phyloP scores from a whole-genome alignment of 2,888 invertebrate species.

The Hyppa rectilinea region DNA sequence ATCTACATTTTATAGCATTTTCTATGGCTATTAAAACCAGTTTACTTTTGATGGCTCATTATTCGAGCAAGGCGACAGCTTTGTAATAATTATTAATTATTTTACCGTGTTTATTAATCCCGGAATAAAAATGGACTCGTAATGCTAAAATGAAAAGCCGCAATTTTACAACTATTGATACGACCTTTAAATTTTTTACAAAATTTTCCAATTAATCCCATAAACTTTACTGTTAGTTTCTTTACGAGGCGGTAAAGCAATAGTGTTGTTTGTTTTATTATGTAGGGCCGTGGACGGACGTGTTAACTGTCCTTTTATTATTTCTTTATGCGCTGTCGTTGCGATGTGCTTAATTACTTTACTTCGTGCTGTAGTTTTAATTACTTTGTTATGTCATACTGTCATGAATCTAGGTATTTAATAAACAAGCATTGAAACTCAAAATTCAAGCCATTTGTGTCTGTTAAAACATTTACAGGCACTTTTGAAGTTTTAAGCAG shows the following conservation, averaged over 20 bases:
- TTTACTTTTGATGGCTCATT: conserved; percentile 23
- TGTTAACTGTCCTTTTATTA: conserved; percentile 50
- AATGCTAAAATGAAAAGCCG: conserved; percentile 30
- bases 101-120: neutral
- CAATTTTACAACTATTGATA: conserved; percentile 41
- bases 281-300: neutral
- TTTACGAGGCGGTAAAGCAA: conserved; percentile 38
- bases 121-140: conserved; percentile 18
- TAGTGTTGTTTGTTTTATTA: conserved; percentile 30
- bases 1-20: conserved; percentile 21
- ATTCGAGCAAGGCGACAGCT: conserved; percentile 8
- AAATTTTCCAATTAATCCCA: conserved; percentile 42
- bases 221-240: conserved; percentile 34
- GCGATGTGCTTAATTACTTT: conserved; percentile 47
- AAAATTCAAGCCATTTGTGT: no score
- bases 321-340: conserved; percentile 52
- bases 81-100: no score
- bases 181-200: conserved; percentile 24
- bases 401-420: no score
- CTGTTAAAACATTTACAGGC: no score
- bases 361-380: conserved; percentile 28
- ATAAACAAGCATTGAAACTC: no score
- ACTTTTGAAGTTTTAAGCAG: no score
- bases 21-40: neutral
- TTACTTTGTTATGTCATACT: conserved; percentile 22